phyloP scores from a whole-genome alignment of 2,888 invertebrate genomes.

The Volucella zonaria region DNA sequence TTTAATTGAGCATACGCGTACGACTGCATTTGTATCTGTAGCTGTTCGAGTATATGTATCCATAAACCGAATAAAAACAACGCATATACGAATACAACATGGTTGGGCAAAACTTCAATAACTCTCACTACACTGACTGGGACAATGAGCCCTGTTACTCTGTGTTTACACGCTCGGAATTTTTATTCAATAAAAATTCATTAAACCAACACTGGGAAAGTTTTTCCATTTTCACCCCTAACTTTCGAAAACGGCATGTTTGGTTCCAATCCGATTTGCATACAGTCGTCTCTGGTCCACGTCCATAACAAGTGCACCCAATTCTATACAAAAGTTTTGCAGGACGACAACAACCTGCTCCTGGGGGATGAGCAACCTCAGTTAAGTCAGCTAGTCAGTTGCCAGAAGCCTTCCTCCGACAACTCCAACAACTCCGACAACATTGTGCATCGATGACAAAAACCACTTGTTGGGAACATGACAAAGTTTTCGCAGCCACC shows the following conservation, averaged over 20 bases:
- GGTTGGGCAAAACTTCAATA: neutral
- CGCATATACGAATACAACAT: neutral
- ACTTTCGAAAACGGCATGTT: conserved; percentile 20
- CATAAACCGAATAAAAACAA: conserved; percentile 1
- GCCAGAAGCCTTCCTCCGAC: neutral
- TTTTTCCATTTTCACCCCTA: conserved; percentile 58
- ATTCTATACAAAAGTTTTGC: conserved; percentile 34
- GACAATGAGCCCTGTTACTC: too few relatives aligned
- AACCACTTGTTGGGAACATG: conserved; percentile 68
- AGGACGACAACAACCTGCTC: conserved; percentile 11
- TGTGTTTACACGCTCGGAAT: conserved; percentile 36
- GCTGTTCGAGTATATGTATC: too few relatives aligned
- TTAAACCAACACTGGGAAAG: conserved; percentile 48
- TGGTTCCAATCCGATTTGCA: conserved; percentile 42
- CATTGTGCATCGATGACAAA: conserved; percentile 57
- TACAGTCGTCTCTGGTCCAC: neutral
- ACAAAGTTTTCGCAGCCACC: conserved; percentile 57
- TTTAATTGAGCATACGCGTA: conserved; percentile 23
- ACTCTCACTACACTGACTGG: neutral
- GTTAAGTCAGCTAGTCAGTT: too few relatives aligned
- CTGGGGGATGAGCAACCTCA: neutral
- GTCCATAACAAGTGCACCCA: conserved; percentile 10
- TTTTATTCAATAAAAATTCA: conserved; percentile 68
- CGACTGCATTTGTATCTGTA: neutral
- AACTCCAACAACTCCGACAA: neutral